Evolutionary conservation across 2,113 vertebrate species (phyloP), one percentile per base, ranked within the genome.

Genomic region (Lepus timidus): DNA sequence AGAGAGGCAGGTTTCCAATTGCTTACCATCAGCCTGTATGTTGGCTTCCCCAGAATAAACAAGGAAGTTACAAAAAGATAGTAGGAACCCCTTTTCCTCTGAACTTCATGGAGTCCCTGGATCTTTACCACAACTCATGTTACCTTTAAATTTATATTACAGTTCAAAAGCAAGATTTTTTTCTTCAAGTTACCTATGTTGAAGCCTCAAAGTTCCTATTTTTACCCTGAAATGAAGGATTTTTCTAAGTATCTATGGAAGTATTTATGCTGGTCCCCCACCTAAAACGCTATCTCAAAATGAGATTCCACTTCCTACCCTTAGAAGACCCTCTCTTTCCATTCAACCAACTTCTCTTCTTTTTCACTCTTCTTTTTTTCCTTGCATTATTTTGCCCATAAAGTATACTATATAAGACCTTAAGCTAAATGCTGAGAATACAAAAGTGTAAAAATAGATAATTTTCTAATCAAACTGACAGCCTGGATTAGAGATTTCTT

Each of bases 131-230:
- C 3, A 20, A 62, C 19, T 49, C 1, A 13, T 55, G 23, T 51
- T 85, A 36, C 68, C 80, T 64, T 27, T 89, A 90, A 78, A 44
- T 92, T 62, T 85, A 81, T 27, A 82, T 64, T 82, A 82, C 62
- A 81, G 51, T 73, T 9, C 6, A 62, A 87, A 76, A 83, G n/a
- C 7, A 39, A 85, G 8, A 1, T 51, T 9, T 52, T 85, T 3
- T 31, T 83, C 51, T 55, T 93, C 58, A 52, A 17, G 9, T 86
- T 29, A 68, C 49, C 12, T 87, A 55, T 65, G 10, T 82, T 10
- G 17, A 83, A 78, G 22, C 7, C 25, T 62, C 20, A 87, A 1
- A 51, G 17, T 67, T 87, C 19, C 68, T 67, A 20, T 29, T 71
- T 90, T 90, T 19, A 9, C 36, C 1, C 8, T 71, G 9, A 92